Conservation (phyloP, 2,113 vertebrate genomes). For the Entomyzon cyanotis region DNA sequence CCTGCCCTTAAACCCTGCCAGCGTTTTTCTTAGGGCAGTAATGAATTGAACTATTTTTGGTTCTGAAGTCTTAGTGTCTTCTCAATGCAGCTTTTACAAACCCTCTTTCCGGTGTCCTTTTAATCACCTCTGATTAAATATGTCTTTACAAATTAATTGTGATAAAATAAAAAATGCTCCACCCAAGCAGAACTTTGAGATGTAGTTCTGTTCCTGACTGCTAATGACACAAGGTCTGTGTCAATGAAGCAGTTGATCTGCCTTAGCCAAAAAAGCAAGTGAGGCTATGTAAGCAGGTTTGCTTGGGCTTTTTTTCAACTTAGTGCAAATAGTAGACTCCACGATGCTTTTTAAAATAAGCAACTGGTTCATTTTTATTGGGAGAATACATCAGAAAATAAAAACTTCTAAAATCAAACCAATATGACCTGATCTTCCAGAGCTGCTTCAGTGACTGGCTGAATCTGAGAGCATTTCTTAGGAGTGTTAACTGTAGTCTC, state of each 20-base stretch:
- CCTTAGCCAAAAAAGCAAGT: background rate
- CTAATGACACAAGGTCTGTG: background rate
- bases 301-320: background rate
- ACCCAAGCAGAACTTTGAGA: background rate
- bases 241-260: background rate
- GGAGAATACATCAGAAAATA: background rate
- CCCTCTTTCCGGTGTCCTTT: background rate
- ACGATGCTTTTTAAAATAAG: background rate
- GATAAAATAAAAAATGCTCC: background rate
- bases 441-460: background rate
- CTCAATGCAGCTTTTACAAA: background rate
- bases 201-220: background rate
- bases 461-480: background rate
- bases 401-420: background rate
- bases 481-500: background rate
- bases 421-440: background rate
- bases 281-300: background rate
- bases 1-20: background rate
- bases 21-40: background rate
- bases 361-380: background rate
- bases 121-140: background rate
- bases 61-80: background rate
- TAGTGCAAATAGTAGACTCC: background rate
- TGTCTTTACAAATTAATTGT: background rate
- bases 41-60: background rate